Evolutionary conservation across 2,888 invertebrate genomes (phyloP).

Genomic region (Antitype chi): DNA sequence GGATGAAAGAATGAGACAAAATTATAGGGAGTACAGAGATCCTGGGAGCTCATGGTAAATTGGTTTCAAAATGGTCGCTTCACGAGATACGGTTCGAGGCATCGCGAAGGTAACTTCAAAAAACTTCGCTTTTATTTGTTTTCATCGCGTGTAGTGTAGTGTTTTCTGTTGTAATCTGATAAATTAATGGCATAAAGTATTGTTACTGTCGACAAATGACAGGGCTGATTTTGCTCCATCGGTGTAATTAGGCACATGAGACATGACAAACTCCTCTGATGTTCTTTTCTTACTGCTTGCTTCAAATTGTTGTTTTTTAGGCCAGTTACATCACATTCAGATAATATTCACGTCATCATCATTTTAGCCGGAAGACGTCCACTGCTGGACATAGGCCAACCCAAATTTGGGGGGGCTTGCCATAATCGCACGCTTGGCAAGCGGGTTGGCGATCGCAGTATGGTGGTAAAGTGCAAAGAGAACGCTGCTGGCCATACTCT

Average conservation of each 20-base stretch:
- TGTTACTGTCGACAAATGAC: slow-evolving; percentile 18
- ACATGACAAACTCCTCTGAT: background rate
- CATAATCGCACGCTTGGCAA: too few relatives aligned
- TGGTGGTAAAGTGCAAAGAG: too few relatives aligned
- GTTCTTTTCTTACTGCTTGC: background rate
- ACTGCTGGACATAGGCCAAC: too few relatives aligned
- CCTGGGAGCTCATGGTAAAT: slow-evolving; percentile 49
- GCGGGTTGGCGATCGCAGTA: too few relatives aligned
- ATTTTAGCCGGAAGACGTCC: too few relatives aligned
- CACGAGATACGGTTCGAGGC: slow-evolving; percentile 39
- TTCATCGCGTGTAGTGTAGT: slow-evolving; percentile 50
- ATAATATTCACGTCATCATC: too few relatives aligned
- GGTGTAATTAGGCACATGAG: too few relatives aligned
- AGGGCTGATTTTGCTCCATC: background rate
- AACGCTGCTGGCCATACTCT: too few relatives aligned
- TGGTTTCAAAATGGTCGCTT: slow-evolving; percentile 38
- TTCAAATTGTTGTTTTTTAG: background rate
- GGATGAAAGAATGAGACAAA: background rate
- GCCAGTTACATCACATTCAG: background rate
- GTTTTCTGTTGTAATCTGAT: slow-evolving; percentile 60
- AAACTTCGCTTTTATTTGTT: slow-evolving; percentile 67
- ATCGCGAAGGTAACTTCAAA: slow-evolving; percentile 49
- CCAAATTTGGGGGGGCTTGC: too few relatives aligned
- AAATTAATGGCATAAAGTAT: slow-evolving; percentile 49
- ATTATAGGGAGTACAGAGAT: background rate